Evolutionary conservation across 2,888 invertebrate species (phyloP), one percentile per base, ranked within the genome.

Genomic region (Euzophera pinguis): DNA sequence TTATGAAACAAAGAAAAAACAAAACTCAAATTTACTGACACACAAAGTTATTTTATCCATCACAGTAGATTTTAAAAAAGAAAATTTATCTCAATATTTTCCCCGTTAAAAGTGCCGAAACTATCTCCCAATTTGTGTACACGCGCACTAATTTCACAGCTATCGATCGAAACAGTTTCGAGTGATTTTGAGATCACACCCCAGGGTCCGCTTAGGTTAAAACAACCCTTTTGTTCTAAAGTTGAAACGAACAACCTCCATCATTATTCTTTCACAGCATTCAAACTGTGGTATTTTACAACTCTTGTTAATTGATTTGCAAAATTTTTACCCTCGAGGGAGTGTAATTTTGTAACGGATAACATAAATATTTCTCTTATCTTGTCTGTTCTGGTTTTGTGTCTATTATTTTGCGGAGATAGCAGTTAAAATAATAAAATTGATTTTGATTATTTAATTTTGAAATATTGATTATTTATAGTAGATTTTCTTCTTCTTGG

Each of bases 171-270:
- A 39, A 43, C 47, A 27, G 47, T 53, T 41, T 17, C 45, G 34
- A 50, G 48, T 45, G 54, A 58, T 52, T 54, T 42, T 49, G 54
- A 56, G 53, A 58, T 54, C 58, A 54, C 58, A 54, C 53, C 56
- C 51, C 42, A 41, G 56, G 53, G 54, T 41, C 41, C 45, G 27
- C 38, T 47, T 47, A 47, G 38, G 35, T 29, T 35, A 42, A 22
- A 54, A 52, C 53, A 54, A 43, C 52, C 53, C 52, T 52, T 56
- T 56, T 56, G 56, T 52, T 56, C 12, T 47, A 43, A 56, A 56
- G 56, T 56, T 54, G 43, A 56, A 56, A 56, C 52, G 51, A 56
- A 52, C 53, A 52, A 52, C 43, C 43, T 43, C 51, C 51, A 43
- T 43, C 51, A 51, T 51, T 51, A 51, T 51, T 51, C 51, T 51